A percentile compares a stretch with the other conserved stretches of the same genome.
These are phyloP conservation scores for Pipra filicauda DNA, from an alignment of 2,113 vertebrate genomes.

Conservation along the genomic window DNA sequence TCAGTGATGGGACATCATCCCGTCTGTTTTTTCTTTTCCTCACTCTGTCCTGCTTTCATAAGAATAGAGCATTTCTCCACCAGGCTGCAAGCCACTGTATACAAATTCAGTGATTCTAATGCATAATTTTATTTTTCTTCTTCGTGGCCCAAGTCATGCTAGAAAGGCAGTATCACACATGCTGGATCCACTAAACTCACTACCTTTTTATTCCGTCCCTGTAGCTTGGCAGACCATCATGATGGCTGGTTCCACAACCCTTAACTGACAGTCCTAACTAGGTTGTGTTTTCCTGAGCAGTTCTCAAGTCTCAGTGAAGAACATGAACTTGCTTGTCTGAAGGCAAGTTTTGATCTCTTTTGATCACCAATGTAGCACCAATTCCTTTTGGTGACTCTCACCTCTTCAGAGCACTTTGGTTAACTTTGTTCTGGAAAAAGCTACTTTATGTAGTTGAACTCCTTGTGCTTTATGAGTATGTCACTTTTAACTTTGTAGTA, in stretches of 20 bases:
- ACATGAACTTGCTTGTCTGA: not conserved
- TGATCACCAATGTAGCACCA: not conserved
- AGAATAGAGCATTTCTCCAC: not conserved
- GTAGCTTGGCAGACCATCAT: not conserved
- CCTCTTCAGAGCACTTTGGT: not conserved
- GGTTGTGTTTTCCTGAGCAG: not conserved
- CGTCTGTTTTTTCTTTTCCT: not conserved
- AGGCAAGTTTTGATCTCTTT: not conserved
- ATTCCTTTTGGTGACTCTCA: not conserved
- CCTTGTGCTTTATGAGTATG: not conserved
- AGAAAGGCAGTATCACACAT: not conserved
- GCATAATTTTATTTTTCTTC: not conserved
- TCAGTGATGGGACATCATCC: not conserved
- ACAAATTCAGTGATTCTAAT: not conserved
- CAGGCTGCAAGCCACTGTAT: not conserved
- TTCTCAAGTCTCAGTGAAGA: not conserved
- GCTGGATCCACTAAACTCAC: not conserved
- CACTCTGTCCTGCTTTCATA: not conserved
- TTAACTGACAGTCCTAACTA: not conserved
- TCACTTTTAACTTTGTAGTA: not conserved
- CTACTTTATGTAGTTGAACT: not conserved
- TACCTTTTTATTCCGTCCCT: not conserved
- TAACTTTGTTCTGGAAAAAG: not conserved
- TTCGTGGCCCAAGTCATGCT: not conserved
- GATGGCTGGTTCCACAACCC: not conserved